These are phyloP conservation scores for Maniola hyperantus DNA, from an alignment of 2,888 invertebrate genomes.

Conservation along the genomic window DNA sequence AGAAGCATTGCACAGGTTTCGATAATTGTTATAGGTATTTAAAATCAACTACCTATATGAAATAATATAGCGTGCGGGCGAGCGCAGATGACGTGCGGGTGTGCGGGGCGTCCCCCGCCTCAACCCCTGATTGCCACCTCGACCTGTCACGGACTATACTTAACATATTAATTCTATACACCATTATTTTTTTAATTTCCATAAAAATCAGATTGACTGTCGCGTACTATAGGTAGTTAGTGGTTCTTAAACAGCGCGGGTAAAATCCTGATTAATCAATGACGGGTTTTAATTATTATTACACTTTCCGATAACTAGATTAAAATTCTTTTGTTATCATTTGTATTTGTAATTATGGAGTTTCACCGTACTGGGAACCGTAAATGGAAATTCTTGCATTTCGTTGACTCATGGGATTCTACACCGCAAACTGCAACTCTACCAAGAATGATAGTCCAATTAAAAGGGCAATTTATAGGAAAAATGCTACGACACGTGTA, in stretches of 20 bases:
- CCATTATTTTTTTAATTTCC: too few species aligned
- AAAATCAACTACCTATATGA: too few species aligned
- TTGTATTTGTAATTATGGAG: background rate
- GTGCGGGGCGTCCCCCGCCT: too few species aligned
- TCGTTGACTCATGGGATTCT: background rate
- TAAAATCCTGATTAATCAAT: background rate
- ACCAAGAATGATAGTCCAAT: background rate
- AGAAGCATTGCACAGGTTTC: too few species aligned
- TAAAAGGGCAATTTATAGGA: background rate
- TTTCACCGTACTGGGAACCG: background rate
- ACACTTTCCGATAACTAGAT: background rate
- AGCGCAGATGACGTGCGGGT: too few species aligned
- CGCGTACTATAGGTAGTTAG: background rate
- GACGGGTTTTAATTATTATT: background rate
- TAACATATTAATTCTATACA: too few species aligned
- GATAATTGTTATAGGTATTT: too few species aligned
- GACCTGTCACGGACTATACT: too few species aligned
- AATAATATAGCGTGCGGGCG: too few species aligned
- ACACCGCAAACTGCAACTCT: background rate
- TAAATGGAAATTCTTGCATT: background rate
- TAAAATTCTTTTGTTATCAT: background rate
- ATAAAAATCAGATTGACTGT: too few species aligned
- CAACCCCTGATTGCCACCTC: too few species aligned
- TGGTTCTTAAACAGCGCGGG: background rate
- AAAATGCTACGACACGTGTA: background rate